Evolutionary conservation across 2,113 vertebrate genomes (phyloP), one percentile per base, ranked within the genome.

Genomic region (Piaya cayana): DNA sequence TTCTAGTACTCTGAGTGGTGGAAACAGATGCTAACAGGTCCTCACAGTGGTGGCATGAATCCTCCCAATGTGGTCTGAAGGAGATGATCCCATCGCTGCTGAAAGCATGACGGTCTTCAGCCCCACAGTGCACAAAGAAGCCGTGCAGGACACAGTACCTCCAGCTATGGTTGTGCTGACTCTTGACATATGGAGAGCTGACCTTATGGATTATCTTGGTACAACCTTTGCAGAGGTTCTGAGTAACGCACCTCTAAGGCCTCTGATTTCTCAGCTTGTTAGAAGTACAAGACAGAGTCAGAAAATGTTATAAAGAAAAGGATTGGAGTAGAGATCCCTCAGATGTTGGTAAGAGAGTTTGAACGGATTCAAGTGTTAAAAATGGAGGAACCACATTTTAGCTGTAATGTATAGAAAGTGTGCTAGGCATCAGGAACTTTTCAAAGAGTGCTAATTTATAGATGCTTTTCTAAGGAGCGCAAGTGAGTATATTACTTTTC

Each of bases 371-470:
- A 79, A 79, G 74, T 69, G 53, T 56, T 82, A 84, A 91, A 93
- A 86, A 62, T 8, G 5, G 63, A 92, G 65, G 34, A 55, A 27
- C 6, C 30, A 23, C 10, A n/a, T 79, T 87, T 92, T 79, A 49
- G 58, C 39, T 79, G 58, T 26, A 85, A 79, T 21, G 42, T 23
- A 82, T 17, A 84, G 68, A 95, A 93, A 43, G 30, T 36, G 19
- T 72, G 45, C 50, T 72, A 72, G 77, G 62, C 74, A 93, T 42
- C 65, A 75, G 49, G 53, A 92, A 60, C 62, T 87, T 91, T 49
- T 87, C 91, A 76, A 88, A 86, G 77, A 89, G 74, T 79, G 53
- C 25, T 95, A 95, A 96, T 96, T 95, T 97, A 95, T 89, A 65
- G 93, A 89, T 55, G 58, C 65, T 95, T 95, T 97, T 92, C 77